phyloP scores from a whole-genome alignment of 2,113 vertebrate species.

The Anhinga rufa region DNA sequence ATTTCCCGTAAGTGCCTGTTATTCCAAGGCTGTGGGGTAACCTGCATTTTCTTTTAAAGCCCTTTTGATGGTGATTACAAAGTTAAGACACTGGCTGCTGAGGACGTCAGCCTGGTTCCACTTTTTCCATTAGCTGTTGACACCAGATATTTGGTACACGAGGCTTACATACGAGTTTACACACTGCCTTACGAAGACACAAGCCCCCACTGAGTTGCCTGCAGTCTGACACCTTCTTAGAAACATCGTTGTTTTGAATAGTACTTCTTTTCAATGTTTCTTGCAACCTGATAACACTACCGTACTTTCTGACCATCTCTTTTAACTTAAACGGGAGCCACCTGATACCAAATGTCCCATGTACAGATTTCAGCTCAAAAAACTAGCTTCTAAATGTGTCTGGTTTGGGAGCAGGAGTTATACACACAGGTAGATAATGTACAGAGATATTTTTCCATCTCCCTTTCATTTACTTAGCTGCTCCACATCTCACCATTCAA shows the following conservation, averaged over 20 bases:
- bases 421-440: background rate
- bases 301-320: background rate
- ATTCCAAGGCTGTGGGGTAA: background rate
- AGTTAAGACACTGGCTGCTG: background rate
- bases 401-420: background rate
- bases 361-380: background rate
- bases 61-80: background rate
- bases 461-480: slow-evolving; percentile 21
- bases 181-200: background rate
- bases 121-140: background rate
- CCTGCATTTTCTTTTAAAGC: too few species aligned
- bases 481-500: slow-evolving; percentile 1
- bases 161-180: background rate
- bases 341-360: background rate
- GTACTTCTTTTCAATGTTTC: background rate
- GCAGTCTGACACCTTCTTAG: background rate
- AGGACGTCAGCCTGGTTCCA: background rate
- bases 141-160: background rate
- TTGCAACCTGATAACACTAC: background rate
- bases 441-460: background rate
- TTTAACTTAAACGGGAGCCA: background rate
- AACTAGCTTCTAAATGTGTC: background rate
- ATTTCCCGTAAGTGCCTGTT: background rate
- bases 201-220: background rate
- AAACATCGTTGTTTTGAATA: background rate